These are phyloP conservation scores for Acromyrmex echinatior DNA, from an alignment of 1,140 invertebrate genomes.

Conservation along the genomic window DNA sequence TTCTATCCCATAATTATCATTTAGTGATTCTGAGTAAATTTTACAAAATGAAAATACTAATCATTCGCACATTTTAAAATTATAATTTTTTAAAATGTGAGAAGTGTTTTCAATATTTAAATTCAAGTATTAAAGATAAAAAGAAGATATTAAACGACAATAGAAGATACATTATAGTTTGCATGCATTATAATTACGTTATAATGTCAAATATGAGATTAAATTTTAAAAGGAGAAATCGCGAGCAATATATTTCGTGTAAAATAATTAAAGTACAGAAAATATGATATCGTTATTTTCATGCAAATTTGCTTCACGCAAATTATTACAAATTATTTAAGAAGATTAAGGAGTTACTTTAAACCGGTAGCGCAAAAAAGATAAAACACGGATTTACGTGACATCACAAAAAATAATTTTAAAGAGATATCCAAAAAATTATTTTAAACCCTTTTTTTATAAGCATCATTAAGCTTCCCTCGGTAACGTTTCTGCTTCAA, in stretches of 20 bases:
- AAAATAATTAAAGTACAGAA: conserved; percentile 3
- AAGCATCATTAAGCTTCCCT: not conserved
- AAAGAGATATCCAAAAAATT: not conserved
- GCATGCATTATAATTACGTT: not conserved
- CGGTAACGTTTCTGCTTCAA: not conserved
- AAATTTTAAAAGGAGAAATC: not conserved
- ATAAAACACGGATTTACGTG: not conserved
- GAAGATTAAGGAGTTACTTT: not conserved
- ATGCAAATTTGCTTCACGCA: not conserved
- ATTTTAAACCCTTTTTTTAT: not conserved
- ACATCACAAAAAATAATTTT: not conserved
- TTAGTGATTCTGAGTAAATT: not conserved
- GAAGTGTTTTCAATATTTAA: not conserved
- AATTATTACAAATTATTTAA: conserved; percentile 4
- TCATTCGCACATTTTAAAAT: not conserved
- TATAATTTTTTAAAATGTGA: not conserved
- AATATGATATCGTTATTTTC: conserved; percentile 1
- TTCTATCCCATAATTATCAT: conserved; percentile 14
- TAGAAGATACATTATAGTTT: not conserved
- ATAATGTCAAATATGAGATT: not conserved
- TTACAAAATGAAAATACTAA: conserved; percentile 8
- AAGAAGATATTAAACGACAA: not conserved
- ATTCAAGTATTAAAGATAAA: not conserved
- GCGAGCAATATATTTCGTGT: not conserved
- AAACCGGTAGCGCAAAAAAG: not conserved